These are phyloP conservation scores for Agonopterix heracliana DNA, from an alignment of 2,888 invertebrate genomes.

Conservation along the genomic window DNA sequence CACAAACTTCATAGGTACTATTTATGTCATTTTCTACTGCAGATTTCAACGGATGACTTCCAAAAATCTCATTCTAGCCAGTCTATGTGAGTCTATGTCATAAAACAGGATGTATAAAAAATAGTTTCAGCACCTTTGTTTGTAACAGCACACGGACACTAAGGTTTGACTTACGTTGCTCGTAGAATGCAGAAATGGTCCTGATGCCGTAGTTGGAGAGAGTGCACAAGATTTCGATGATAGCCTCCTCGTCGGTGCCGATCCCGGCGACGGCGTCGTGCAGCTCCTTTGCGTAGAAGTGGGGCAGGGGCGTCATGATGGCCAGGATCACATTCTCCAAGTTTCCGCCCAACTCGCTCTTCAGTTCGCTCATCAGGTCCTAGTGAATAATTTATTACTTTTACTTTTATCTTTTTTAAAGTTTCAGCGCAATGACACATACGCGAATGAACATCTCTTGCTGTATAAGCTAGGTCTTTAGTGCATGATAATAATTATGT, in stretches of 20 bases:
- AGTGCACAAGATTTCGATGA: conserved; percentile 95
- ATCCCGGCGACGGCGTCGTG: conserved; percentile 90
- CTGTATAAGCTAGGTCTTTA: background rate
- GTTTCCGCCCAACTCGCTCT: conserved; percentile 92
- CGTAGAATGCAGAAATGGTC: conserved; percentile 89
- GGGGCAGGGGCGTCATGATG: conserved; percentile 91
- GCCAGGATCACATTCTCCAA: conserved; percentile 94
- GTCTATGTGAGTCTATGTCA: too few species aligned
- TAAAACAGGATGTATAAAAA: too few species aligned
- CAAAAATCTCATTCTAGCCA: too few species aligned
- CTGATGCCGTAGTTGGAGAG: conserved; percentile 92
- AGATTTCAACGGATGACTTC: too few species aligned
- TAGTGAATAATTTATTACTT: conserved; percentile 28
- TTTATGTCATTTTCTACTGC: too few species aligned
- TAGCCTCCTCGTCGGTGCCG: conserved; percentile 93
- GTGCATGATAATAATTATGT: background rate
- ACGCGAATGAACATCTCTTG: background rate
- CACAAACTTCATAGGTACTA: too few species aligned
- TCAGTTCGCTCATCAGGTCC: conserved; percentile 88
- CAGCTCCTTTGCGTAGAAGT: conserved; percentile 93
- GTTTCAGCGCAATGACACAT: background rate
- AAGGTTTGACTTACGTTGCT: conserved; percentile 78
- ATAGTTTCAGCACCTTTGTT: too few species aligned
- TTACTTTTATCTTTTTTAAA: background rate
- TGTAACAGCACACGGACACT: too few species aligned